Base-by-base conservation (phyloP, 2,113 vertebrate species). In the Struthio camelus region DNA sequence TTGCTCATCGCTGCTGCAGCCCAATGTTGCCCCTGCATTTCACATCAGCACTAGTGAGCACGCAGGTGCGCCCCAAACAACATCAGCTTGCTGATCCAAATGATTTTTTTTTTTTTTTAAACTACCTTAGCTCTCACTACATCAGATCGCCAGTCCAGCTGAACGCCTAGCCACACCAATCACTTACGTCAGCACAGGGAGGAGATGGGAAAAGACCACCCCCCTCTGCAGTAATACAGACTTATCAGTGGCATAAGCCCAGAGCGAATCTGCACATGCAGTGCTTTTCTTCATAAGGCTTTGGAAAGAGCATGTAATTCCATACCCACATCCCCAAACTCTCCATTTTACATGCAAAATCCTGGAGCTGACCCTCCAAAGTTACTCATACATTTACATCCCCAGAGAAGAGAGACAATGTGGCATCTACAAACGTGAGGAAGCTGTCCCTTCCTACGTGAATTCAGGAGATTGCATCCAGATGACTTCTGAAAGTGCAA, bases 341-440 rank as follows among this genome's bases (percentile, higher is more conserved):
- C 76, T 14, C 5, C 28, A 6, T 40, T 46, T 50, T 51, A 32
- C 32, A 5, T 0, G 0, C 6, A 53, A 18, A 22, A 9, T 2
- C 18, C 27, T 46, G 56, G 32, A 18, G 6, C n/a, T 8, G 28
- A 32, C 9, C 50, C 24, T 70, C 36, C 70, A 59, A 58, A 38
- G 20, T 6, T 24, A 8, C 36, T 3, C 0, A 12, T 40, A 12
- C 14, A 4, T 2, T 4, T 2, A 8, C 20, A 2, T 6, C 24
- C 83, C 54, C n/a, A 3, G 11, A 24, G 80, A 44, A 48, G 40
- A 16, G 44, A 22, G 24, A 22, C 19, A 8, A 1, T 1, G 0
- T 23, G 0, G 1, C 22, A 3, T 0, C 6, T 3, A 23, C 27
- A 14, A 12, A 3, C 9, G 27, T 3, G 0, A 3, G 53, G 38